Evolutionary conservation across 1,140 invertebrate species (phyloP).

Genomic region (Meteorus sp.): DNA sequence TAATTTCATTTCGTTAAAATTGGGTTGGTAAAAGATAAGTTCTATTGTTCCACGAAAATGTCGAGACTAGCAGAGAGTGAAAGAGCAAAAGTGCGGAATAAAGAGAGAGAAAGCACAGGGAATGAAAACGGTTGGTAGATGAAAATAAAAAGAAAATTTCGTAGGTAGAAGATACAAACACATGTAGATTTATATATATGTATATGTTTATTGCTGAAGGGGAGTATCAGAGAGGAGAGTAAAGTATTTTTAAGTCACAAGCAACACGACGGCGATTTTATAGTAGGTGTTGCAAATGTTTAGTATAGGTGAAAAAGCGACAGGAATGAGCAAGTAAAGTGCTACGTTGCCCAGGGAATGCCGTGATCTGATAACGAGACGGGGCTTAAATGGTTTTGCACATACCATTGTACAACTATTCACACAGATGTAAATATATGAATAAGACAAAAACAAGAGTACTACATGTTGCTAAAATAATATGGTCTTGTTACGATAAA

Average conservation of each 20-base stretch:
- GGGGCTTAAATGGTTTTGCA: constrained; percentile 35
- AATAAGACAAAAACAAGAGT: too few relatives aligned
- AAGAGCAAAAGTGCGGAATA: constrained; percentile 29
- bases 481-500: too few relatives aligned
- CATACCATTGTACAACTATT: constrained; percentile 11
- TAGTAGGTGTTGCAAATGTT: not conserved
- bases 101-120: too few relatives aligned
- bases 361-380: constrained; percentile 39
- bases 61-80: constrained; percentile 23
- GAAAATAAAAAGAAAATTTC: too few relatives aligned
- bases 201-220: too few relatives aligned
- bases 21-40: not conserved
- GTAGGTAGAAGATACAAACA: too few relatives aligned
- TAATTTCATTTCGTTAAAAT: too few relatives aligned
- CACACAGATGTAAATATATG: constrained; percentile 32
- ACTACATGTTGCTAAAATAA: too few relatives aligned
- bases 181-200: too few relatives aligned
- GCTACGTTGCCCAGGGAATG: constrained; percentile 34
- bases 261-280: not conserved
- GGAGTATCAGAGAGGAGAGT: too few relatives aligned
- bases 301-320: constrained; percentile 6
- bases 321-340: constrained; percentile 33
- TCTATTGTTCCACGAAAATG: not conserved
- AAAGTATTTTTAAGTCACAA: too few relatives aligned
- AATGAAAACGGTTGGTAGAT: too few relatives aligned